Evolutionary conservation across 2,113 vertebrate species (phyloP), one percentile per base, ranked within the genome.

Genomic region (Sceloporus tristichus): DNA sequence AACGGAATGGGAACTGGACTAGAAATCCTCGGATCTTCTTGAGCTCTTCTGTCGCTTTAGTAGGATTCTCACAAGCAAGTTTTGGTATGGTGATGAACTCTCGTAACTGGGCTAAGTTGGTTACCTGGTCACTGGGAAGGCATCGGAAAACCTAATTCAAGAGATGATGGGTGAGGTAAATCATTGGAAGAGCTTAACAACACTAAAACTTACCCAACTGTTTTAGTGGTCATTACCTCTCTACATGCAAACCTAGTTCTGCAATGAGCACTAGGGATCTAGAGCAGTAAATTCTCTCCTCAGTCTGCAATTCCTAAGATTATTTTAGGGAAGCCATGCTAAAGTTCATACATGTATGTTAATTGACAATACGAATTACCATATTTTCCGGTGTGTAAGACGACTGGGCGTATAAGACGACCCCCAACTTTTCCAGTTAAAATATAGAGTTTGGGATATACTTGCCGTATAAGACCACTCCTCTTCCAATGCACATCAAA

Each of bases 1-100:
- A 99, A 91, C 98, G 96, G 21, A 99, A 97, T 13, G 98, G 98
- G 66, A 99, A 99, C 89, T 99, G 98, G 34, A 99, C 98, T 88
- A 98, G 95, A 96, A 99, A 99, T 9, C 99, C 98, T 3, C 97
- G 98, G 82, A 99, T 98, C 96, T 98, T 99, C 91, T 97, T 98
- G 29, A 99, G 93, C 93, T 99, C 98, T 89, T 99, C 98, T 1
- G 95, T 95, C 38, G 99, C 98, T 89, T 96, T 97, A 0, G 1
- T 85, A 4, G 97, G 97, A 91, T 99, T 98, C 56, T 98, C 98
- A 0, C 85, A 96, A 0, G 97, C 97, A 89, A 99, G 93, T 54
- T 97, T 96, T 2, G 94, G 93, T 91, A 98, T 98, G 93, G 90
- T 95, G 89, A 98, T 97, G 92, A 95, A 99, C 1, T 97, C 96